A percentile compares a stretch with the other conserved stretches of the same genome.
Evolutionary conservation across 1,140 invertebrate species (phyloP).

Genomic region (Panonychus citri): DNA sequence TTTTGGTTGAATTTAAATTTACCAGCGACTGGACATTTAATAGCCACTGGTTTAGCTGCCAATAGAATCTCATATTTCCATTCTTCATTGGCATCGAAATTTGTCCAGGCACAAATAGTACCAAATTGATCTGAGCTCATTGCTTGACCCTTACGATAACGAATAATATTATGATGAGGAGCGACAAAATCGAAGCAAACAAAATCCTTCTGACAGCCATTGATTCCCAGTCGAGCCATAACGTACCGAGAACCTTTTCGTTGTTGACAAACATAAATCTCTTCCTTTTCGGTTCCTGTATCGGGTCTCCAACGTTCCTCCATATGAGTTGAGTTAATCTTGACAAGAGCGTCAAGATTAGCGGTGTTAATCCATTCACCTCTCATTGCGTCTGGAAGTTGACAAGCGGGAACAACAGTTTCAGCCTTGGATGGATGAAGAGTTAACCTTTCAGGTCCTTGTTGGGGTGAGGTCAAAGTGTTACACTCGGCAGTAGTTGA

Average conservation of each 20-base stretch:
- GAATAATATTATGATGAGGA: conserved; percentile 80
- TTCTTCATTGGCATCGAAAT: conserved; percentile 53
- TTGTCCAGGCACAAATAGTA: conserved; percentile 79
- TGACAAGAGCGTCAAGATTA: conserved; percentile 76
- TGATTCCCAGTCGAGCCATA: conserved; percentile 83
- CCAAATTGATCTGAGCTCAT: conserved; percentile 70
- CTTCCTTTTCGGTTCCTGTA: conserved; percentile 55
- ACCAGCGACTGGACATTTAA: conserved; percentile 81
- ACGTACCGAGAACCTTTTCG: conserved; percentile 59
- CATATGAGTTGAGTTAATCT: conserved; percentile 86
- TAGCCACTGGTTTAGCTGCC: conserved; percentile 72
- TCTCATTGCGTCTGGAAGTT: conserved; percentile 71
- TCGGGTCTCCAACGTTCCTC: conserved; percentile 83
- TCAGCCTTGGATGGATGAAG: conserved; percentile 49
- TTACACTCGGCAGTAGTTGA: conserved; percentile 82
- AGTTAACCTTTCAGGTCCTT: conserved; percentile 61
- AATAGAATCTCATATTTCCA: conserved; percentile 75
- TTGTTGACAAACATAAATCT: conserved; percentile 61
- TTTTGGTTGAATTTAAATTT: conserved; percentile 79
- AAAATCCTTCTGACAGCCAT: conserved; percentile 93
- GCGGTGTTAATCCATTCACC: conserved; percentile 92
- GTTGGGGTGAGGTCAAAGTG: conserved; percentile 68
- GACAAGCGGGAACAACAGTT: conserved; percentile 66
- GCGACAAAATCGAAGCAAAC: conserved; percentile 89
- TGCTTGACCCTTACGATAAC: conserved; percentile 62